A percentile compares a stretch with the other conserved stretches of the same genome.
phyloP scores from a whole-genome alignment of 2,888 invertebrate species.

The Pheosia gnoma region DNA sequence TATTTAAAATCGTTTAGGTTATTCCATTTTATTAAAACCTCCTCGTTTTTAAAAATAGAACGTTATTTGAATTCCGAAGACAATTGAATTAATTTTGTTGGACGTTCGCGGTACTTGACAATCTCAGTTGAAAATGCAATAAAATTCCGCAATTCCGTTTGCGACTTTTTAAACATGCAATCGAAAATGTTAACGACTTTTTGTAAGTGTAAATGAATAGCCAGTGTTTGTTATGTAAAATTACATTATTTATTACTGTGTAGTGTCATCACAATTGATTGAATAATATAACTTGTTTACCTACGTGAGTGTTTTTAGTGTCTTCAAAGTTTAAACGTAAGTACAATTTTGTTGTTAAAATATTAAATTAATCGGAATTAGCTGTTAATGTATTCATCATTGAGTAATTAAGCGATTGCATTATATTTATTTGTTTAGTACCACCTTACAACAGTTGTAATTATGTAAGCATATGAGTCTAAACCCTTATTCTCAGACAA shows the following conservation, averaged over 20 bases:
- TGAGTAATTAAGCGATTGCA: too few species aligned
- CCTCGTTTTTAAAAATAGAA: background rate
- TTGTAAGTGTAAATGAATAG: background rate
- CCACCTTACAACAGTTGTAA: too few species aligned
- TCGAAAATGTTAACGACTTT: background rate
- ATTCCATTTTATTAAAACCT: conserved; percentile 1
- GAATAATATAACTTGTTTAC: background rate
- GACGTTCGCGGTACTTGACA: background rate
- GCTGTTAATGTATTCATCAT: too few species aligned
- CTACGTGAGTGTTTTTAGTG: background rate
- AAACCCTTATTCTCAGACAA: too few species aligned
- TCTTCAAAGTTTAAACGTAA: background rate
- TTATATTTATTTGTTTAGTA: too few species aligned
- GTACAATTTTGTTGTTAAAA: background rate
- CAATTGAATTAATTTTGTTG: background rate
- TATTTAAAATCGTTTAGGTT: background rate
- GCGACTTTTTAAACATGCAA: background rate
- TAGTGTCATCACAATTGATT: too few species aligned
- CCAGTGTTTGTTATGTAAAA: too few species aligned
- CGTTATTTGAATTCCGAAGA: background rate
- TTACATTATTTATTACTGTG: too few species aligned
- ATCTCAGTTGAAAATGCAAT: background rate
- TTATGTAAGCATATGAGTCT: too few species aligned
- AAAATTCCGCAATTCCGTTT: background rate
- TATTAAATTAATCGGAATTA: background rate